These are phyloP conservation scores for Garra rufa DNA, from an alignment of 2,113 vertebrate species.

Conservation along the genomic window DNA sequence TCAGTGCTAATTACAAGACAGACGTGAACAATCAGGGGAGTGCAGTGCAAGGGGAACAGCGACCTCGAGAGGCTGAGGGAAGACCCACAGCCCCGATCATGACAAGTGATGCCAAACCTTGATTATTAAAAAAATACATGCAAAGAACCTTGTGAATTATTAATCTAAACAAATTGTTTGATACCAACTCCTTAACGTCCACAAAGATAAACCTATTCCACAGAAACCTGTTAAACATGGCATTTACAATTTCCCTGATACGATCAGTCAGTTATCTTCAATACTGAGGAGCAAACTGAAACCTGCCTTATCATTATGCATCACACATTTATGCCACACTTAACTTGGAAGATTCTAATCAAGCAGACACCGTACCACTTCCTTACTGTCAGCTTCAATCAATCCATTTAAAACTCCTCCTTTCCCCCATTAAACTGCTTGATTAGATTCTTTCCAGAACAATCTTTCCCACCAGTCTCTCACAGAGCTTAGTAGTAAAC, in stretches of 20 bases:
- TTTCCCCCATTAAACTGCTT: slow-evolving; percentile 29
- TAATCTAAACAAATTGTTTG: slow-evolving; percentile 8
- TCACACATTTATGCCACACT: slow-evolving; percentile 11
- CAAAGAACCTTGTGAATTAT: slow-evolving; percentile 17
- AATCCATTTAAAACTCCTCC: slow-evolving; percentile 45
- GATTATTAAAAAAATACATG: not conserved
- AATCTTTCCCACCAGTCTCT: slow-evolving; percentile 27
- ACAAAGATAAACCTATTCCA: slow-evolving; percentile 22
- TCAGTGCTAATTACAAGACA: too few species aligned
- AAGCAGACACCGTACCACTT: slow-evolving; percentile 50
- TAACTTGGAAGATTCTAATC: slow-evolving; percentile 49
- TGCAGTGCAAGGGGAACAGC: too few species aligned
- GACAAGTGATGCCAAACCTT: not conserved
- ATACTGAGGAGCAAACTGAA: not conserved
- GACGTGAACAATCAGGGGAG: too few species aligned
- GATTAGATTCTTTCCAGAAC: slow-evolving; percentile 48
- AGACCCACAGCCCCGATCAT: too few species aligned
- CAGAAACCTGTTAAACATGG: not conserved
- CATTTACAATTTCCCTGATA: not conserved
- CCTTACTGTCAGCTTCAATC: slow-evolving; percentile 25
- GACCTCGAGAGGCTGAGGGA: too few species aligned
- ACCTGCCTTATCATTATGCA: slow-evolving; percentile 20
- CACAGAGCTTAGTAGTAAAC: slow-evolving; percentile 10
- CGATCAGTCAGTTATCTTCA: slow-evolving; percentile 7
- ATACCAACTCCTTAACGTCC: not conserved